These are phyloP conservation scores for Tadarida brasiliensis DNA, from an alignment of 2,797 vertebrate genomes.

Conservation along the genomic window DNA sequence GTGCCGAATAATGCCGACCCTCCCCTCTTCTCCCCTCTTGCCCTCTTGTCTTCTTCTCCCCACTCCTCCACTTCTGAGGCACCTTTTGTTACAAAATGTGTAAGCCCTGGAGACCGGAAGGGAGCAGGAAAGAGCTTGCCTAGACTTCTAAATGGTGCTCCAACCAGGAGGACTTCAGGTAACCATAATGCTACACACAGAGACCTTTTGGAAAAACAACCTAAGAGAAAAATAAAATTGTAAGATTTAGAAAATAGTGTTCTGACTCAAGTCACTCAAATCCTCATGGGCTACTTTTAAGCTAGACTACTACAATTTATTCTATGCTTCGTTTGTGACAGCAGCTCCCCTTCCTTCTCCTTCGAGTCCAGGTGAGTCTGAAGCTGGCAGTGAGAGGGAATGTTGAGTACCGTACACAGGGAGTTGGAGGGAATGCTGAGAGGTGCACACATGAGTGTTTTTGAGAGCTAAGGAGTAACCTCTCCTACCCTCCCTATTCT, in stretches of 20 bases:
- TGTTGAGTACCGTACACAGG: not conserved
- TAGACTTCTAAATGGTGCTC: not conserved
- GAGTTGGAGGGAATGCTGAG: conserved; percentile 8
- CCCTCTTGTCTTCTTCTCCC: not conserved
- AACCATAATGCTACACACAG: not conserved
- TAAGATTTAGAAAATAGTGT: not conserved
- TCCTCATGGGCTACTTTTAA: not conserved
- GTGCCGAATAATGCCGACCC: not conserved
- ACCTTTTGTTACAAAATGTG: not conserved
- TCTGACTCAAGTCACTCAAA: not conserved
- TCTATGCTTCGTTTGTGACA: not conserved
- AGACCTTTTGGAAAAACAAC: not conserved
- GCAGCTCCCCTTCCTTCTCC: not conserved
- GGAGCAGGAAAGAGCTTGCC: not conserved
- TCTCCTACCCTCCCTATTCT: not conserved
- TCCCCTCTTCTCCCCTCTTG: fast-evolving
- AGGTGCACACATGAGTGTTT: not conserved
- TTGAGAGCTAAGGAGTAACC: not conserved
- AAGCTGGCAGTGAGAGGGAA: conserved; percentile 14
- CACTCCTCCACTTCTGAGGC: not conserved
- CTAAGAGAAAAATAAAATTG: not conserved
- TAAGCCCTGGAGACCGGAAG: not conserved
- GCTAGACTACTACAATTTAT: not conserved
- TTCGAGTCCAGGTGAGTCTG: not conserved
- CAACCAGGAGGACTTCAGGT: not conserved